A percentile compares a stretch with the other conserved stretches of the same genome.
Evolutionary conservation across 2,797 vertebrate genomes (phyloP).

Genomic region (Myotis pilosus): DNA sequence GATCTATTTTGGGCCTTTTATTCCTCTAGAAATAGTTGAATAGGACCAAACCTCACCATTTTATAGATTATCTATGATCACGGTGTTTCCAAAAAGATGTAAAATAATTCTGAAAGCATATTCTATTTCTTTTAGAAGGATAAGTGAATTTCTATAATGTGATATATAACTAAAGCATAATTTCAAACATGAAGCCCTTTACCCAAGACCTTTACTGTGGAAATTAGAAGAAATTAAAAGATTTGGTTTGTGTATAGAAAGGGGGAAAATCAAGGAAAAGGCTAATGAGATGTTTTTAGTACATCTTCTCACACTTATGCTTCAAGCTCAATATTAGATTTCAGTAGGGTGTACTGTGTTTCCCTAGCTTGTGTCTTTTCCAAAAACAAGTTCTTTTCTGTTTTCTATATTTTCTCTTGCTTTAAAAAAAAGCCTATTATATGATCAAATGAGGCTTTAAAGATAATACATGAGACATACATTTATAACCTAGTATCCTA

Average conservation of each 20-base stretch:
- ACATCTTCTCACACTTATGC: not conserved
- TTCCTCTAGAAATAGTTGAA: conserved; percentile 55
- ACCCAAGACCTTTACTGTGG: not conserved
- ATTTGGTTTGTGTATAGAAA: not conserved
- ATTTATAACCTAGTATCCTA: not conserved
- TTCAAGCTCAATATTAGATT: not conserved
- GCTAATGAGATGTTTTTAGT: not conserved
- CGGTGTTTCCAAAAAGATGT: conserved; percentile 21
- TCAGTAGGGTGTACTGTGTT: not conserved
- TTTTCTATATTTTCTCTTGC: not conserved
- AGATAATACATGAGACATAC: not conserved
- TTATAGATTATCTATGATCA: conserved; percentile 44
- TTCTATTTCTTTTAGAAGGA: conserved; percentile 48
- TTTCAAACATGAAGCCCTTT: conserved; percentile 37
- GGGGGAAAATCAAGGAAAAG: not conserved
- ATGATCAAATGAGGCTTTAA: not conserved
- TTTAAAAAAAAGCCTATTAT: not conserved
- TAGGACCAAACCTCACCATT: conserved; percentile 36
- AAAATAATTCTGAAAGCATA: conserved; percentile 37
- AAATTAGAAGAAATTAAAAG: conserved; percentile 2
- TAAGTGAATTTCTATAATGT: not conserved
- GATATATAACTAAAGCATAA: not conserved
- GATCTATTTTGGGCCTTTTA: conserved; percentile 51
- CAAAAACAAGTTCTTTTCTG: not conserved
- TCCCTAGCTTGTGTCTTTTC: not conserved